Conservation (phyloP, 1,140 invertebrate species). For the Bombus difficillimus region DNA sequence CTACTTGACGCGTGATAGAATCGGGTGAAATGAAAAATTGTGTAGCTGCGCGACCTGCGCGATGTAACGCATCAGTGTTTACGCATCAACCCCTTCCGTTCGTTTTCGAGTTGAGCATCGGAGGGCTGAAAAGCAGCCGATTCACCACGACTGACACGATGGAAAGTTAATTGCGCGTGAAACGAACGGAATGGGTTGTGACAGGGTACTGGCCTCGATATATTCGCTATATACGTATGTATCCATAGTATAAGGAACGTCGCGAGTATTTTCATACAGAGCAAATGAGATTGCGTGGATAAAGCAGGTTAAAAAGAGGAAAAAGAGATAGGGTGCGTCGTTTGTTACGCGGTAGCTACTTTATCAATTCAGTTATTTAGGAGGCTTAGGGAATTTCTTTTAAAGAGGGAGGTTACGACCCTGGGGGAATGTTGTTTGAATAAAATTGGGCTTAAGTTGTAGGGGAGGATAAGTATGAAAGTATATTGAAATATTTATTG, state of each 20-base stretch:
- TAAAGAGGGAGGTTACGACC: not conserved
- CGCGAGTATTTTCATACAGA: not conserved
- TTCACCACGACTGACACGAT: not conserved
- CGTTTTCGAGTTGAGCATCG: not conserved
- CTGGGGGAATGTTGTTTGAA: not conserved
- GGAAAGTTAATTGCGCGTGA: conserved; percentile 45
- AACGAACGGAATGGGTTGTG: not conserved
- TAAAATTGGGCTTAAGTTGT: not conserved
- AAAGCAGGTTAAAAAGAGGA: too few species aligned
- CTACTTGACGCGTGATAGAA: conserved; percentile 42
- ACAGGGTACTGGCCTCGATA: not conserved
- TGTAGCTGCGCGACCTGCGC: not conserved
- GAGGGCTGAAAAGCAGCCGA: conserved; percentile 5
- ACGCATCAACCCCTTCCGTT: not conserved
- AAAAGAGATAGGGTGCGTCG: too few species aligned
- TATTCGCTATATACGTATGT: too few species aligned
- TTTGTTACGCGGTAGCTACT: not conserved
- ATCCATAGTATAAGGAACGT: not conserved
- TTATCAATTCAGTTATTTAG: conserved; percentile 18
- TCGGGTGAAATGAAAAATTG: conserved; percentile 41
- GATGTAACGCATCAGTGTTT: conserved; percentile 1
- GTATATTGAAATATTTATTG: not conserved
- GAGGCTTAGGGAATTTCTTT: not conserved
- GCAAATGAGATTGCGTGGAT: not conserved
- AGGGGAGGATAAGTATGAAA: not conserved